phyloP scores from a whole-genome alignment of 2,888 invertebrate species.

The Branchellion lobata region DNA sequence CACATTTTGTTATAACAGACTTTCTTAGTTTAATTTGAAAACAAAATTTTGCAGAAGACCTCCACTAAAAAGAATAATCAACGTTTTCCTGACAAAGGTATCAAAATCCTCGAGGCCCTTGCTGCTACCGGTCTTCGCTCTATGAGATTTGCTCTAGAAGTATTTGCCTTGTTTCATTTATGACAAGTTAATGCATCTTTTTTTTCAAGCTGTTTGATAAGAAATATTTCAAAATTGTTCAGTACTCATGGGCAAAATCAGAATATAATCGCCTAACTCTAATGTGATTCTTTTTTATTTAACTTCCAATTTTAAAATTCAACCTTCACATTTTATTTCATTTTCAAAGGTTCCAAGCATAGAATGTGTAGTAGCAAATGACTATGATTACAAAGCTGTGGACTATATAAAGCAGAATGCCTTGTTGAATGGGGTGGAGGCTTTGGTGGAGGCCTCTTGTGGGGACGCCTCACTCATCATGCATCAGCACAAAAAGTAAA shows the following conservation, averaged over 20 bases:
- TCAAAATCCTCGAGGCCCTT: slow-evolving; percentile 81
- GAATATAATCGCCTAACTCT: background rate
- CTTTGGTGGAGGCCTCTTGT: slow-evolving; percentile 72
- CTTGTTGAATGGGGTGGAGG: slow-evolving; percentile 72
- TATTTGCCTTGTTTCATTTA: background rate
- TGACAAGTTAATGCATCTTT: no score
- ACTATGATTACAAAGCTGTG: slow-evolving; percentile 80
- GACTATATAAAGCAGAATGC: slow-evolving; percentile 80
- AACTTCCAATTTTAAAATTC: background rate
- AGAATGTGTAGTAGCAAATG: slow-evolving; percentile 78
- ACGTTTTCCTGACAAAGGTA: slow-evolving; percentile 53
- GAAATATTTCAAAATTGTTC: background rate
- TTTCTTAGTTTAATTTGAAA: no score
- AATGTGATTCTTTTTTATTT: background rate
- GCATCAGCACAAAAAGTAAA: slow-evolving; percentile 66
- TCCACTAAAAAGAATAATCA: background rate
- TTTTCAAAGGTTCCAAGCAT: slow-evolving; percentile 71
- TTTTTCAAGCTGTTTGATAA: background rate
- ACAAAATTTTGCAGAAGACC: background rate
- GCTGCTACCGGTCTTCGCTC: slow-evolving; percentile 93
- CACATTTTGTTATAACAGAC: no score
- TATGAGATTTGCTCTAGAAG: slow-evolving; percentile 91
- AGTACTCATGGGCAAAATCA: background rate
- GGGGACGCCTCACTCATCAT: slow-evolving; percentile 74
- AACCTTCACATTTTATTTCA: no score